A percentile compares a stretch with the other conserved stretches of the same genome.
Conservation (phyloP, 64 coral and sea anemone genomes). For the Pachyseris speciosa region DNA sequence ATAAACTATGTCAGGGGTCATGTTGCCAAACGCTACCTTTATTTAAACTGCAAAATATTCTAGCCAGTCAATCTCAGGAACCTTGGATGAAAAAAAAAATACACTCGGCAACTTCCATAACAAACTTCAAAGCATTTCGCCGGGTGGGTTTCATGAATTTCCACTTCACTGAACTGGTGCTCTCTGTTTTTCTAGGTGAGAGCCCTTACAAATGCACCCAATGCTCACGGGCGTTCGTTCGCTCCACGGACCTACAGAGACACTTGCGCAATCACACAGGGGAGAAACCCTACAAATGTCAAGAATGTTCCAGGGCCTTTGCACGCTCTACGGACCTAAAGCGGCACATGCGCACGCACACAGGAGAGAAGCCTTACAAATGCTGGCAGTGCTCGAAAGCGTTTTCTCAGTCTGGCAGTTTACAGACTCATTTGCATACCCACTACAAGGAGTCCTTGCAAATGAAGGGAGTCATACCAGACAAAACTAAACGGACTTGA, state of each 20-base stretch:
- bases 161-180: not conserved
- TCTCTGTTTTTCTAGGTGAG: conserved; percentile 71
- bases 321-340: conserved; percentile 98
- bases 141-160: too few relatives aligned
- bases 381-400: conserved; percentile 99
- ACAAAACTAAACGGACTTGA: conserved; percentile 40
- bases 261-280: conserved; percentile 98
- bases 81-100: too few relatives aligned
- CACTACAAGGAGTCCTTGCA: conserved; percentile 94
- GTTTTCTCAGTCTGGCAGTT: conserved; percentile 95
- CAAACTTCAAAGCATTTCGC: too few relatives aligned
- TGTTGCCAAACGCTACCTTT: too few relatives aligned
- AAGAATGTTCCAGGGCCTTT: conserved; percentile 94
- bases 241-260: conserved; percentile 97
- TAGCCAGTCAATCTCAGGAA: too few relatives aligned
- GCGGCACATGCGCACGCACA: conserved; percentile 92
- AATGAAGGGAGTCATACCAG: conserved; percentile 89
- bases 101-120: too few relatives aligned
- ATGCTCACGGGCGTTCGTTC: conserved; percentile 97
- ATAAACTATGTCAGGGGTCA: too few relatives aligned
- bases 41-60: too few relatives aligned
- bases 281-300: conserved; percentile 98
- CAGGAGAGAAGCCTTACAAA: conserved; percentile 98
- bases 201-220: conserved; percentile 99
- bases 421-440: conserved; percentile 97